Percentiles rank a stretch among this genome's conserved stretches.
These are phyloP conservation scores for Eristalis arbustorum DNA, from an alignment of 2,888 invertebrate species.

Conservation along the genomic window DNA sequence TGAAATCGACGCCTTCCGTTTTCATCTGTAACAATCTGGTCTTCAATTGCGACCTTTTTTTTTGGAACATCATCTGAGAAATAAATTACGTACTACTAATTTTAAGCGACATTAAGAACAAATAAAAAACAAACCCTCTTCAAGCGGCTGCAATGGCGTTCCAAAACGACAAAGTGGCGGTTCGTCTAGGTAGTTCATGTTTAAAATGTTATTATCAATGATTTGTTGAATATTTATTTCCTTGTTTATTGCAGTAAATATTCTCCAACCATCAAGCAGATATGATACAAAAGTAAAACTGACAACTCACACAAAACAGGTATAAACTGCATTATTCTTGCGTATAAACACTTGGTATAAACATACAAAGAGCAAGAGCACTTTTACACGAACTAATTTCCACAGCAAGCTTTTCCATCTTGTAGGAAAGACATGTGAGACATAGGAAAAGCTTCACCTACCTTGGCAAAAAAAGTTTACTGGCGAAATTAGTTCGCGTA, in stretches of 20 bases:
- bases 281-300: too few relatives aligned
- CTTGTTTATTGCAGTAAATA: neutral
- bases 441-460: too few relatives aligned
- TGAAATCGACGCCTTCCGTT: constrained; percentile 96
- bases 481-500: too few relatives aligned
- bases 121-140: constrained; percentile 86
- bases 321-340: too few relatives aligned
- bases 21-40: constrained; percentile 94
- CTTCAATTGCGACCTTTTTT: constrained; percentile 89
- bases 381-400: too few relatives aligned
- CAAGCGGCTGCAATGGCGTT: constrained; percentile 89
- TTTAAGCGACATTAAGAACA: neutral
- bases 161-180: constrained; percentile 88
- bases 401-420: too few relatives aligned
- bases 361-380: too few relatives aligned
- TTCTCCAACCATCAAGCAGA: neutral
- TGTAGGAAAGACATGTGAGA: too few relatives aligned
- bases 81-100: neutral
- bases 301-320: too few relatives aligned
- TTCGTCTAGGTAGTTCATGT: constrained; percentile 80
- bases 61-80: constrained; percentile 86
- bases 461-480: too few relatives aligned
- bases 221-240: neutral
- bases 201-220: neutral
- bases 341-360: too few relatives aligned